phyloP scores from a whole-genome alignment of 2,113 vertebrate species.

The Oryctolagus cuniculus region DNA sequence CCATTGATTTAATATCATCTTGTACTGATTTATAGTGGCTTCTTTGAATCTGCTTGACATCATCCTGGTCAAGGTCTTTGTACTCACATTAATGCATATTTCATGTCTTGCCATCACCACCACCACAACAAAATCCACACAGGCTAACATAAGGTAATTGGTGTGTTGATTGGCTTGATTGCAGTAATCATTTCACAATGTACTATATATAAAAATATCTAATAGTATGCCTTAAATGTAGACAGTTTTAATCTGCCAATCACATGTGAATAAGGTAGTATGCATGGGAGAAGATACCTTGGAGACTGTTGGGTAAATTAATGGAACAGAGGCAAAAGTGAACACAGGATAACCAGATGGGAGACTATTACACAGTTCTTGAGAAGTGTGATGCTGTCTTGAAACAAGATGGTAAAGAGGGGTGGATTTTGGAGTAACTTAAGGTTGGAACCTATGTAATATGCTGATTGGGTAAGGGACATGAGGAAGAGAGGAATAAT shows the following conservation, averaged over 20 bases:
- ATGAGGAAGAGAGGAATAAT: background rate
- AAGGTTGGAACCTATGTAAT: background rate
- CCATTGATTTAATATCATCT: background rate
- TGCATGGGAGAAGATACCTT: background rate
- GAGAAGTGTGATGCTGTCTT: background rate
- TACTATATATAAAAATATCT: background rate
- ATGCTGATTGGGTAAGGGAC: background rate
- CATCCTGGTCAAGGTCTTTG: background rate
- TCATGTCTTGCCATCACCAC: background rate
- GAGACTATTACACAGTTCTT: background rate
- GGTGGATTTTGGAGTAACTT: background rate
- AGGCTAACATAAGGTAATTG: background rate
- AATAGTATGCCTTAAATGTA: background rate
- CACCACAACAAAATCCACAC: no score
- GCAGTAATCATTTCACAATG: background rate
- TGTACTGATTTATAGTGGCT: background rate
- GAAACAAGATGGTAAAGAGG: background rate
- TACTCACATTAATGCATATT: background rate
- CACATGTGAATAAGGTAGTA: background rate
- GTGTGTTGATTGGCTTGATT: background rate
- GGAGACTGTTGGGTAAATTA: background rate
- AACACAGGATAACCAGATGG: background rate
- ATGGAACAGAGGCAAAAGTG: background rate
- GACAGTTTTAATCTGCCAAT: background rate
- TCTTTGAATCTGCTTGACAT: background rate